Base-by-base conservation (phyloP, 2,113 vertebrate genomes). In the Odobenus rosmarus region DNA sequence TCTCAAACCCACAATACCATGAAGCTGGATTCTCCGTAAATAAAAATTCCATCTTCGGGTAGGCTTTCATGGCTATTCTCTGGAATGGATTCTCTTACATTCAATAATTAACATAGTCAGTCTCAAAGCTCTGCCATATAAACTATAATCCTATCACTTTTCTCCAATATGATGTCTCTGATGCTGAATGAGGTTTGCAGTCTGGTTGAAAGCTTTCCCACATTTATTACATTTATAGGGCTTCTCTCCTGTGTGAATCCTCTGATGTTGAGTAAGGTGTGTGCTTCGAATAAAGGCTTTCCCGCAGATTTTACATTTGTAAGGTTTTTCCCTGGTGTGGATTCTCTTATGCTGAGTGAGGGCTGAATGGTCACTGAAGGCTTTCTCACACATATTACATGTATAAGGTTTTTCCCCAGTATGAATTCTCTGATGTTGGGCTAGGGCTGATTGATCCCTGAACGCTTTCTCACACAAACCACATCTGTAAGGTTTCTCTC, bases 181-280 rank as follows among this genome's bases (percentile, higher is more conserved):
- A 62, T 98, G 98, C n/a, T 97, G 98, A 74, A 97, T 97, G 49
- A 98, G 98, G 81, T 98, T 98, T 72, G 97, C 97, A 28, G 96
- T 98, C 85, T 98, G 97, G 33, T 95, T 98, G 81, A 98, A 98
- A 9, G 97, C 97, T 92, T 98, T 98, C 71, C 97, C 98, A 83
- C 98, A 98, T 4, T 94, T 97, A 24, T 49, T 69, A 55, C 98
- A 98, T 7, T 96, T 92, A 39, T 98, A 98, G 3, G 98, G 98
- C 46, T 98, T 98, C 62, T 98, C 98, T 51, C 98, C 98, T 1
- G 98, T 98, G 90, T 98, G 98, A 53, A 98, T 97, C 42, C 97
- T 93, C 81, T 97, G 98, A n/a, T 98, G 98, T 1, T 98, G 97
- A 33, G 93, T 96, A 16, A 98, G 98, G 57, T 98, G 97, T 18